These are phyloP conservation scores for Hipposideros larvatus DNA, from an alignment of 2,797 vertebrate genomes.

Conservation along the genomic window DNA sequence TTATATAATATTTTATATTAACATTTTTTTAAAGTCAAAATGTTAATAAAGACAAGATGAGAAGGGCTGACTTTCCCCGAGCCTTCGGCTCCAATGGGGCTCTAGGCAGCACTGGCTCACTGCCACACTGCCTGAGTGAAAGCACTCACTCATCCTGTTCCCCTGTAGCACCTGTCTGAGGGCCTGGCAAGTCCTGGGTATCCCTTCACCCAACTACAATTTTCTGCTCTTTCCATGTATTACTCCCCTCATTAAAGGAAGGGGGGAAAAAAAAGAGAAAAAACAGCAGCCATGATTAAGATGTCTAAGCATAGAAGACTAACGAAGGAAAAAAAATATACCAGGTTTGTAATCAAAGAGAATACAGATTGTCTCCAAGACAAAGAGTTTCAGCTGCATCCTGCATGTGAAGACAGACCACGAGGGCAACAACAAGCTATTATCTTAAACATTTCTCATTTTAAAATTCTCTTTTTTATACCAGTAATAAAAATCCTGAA, in stretches of 20 bases:
- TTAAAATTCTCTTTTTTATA: constrained; percentile 10
- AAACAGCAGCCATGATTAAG: neutral
- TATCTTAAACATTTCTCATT: constrained; percentile 4
- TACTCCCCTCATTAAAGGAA: neutral
- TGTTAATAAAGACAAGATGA: neutral
- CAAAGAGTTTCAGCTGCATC: constrained; percentile 35
- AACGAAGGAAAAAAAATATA: neutral
- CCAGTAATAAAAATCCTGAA: neutral
- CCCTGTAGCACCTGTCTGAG: neutral
- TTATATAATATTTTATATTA: neutral
- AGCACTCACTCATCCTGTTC: neutral
- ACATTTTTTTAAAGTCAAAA: neutral
- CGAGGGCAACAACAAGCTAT: neutral
- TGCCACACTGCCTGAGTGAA: neutral
- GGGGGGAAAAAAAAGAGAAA: neutral
- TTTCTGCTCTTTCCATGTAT: neutral
- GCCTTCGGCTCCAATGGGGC: neutral
- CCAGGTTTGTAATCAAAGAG: neutral
- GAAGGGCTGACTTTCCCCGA: neutral
- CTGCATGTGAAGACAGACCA: neutral
- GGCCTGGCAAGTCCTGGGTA: neutral
- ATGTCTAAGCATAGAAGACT: neutral
- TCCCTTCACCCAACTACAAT: neutral
- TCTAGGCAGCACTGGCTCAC: neutral
- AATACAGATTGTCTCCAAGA: constrained; percentile 26